phyloP scores from a whole-genome alignment of 2,888 invertebrate genomes.

The Oasisia sp. region DNA sequence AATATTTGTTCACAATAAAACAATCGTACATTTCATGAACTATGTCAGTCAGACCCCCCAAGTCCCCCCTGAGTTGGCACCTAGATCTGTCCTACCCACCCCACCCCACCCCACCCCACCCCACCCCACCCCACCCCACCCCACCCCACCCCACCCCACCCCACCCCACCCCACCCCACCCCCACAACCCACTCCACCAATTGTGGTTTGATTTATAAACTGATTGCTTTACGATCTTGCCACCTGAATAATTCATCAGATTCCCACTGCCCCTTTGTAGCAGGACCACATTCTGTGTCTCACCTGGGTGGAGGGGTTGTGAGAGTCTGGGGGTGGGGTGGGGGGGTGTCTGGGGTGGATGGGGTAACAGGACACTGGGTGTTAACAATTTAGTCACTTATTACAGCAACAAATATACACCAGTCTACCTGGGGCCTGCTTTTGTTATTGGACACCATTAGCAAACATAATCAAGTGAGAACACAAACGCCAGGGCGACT shows the following conservation, averaged over 20 bases:
- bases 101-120: neutral
- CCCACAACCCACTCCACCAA: neutral
- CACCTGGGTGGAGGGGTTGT: neutral
- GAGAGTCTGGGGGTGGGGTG: neutral
- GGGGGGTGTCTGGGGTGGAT: neutral
- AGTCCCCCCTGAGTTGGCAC: neutral
- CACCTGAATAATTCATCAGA: neutral
- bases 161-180: no score
- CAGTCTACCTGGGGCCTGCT: neutral
- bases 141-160: neutral
- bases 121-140: neutral
- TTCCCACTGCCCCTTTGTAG: neutral
- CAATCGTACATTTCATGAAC: neutral
- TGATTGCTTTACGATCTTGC: slow-evolving; percentile 1
- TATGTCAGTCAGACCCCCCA: neutral
- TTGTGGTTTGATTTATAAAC: slow-evolving; percentile 6
- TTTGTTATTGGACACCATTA: neutral
- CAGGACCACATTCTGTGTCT: neutral
- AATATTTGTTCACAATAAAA: neutral
- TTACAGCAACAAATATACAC: neutral
- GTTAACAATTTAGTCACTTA: neutral
- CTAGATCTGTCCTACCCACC: neutral
- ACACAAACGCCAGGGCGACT: no score
- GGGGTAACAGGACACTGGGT: neutral
- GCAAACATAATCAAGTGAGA: no score